Conservation (phyloP, 1,140 invertebrate genomes). For the Ptiloglossa arizonensis region DNA sequence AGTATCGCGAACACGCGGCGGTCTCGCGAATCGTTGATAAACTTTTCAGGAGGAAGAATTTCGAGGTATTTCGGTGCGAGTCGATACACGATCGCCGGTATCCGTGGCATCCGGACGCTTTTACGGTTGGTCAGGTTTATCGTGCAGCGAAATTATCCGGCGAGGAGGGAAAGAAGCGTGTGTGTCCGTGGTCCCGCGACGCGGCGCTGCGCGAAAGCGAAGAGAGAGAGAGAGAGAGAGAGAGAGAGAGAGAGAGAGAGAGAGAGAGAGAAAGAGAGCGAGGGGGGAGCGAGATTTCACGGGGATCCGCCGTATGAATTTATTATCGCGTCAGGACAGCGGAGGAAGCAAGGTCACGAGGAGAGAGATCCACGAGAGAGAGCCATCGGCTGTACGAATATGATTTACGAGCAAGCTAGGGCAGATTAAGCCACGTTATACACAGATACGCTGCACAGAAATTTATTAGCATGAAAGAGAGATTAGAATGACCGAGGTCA, state of each 20-base stretch:
- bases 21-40: neutral
- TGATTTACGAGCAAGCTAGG: conserved; percentile 33
- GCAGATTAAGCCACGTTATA: conserved; percentile 5
- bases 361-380: conserved; percentile 4
- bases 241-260: neutral
- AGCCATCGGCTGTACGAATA: conserved; percentile 24
- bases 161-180: conserved; percentile 19
- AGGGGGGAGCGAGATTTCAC: conserved; percentile 4
- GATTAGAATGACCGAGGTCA: conserved; percentile 32
- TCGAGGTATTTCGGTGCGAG: conserved; percentile 18
- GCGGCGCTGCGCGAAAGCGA: too few species aligned
- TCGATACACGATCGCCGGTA: too few species aligned
- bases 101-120: conserved; percentile 6
- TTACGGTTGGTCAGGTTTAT: conserved; percentile 28
- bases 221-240: too few species aligned
- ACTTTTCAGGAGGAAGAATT: conserved; percentile 1
- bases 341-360: conserved; percentile 24
- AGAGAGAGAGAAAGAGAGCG: neutral
- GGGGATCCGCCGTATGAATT: conserved; percentile 18
- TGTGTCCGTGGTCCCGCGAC: conserved; percentile 3
- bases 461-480: conserved; percentile 36
- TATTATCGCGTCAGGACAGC: conserved; percentile 18
- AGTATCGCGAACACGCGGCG: neutral
- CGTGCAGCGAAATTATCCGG: conserved; percentile 1
- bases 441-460: neutral